Evolutionary conservation across 2,888 invertebrate species (phyloP).

Genomic region (Rhagonycha lutea): DNA sequence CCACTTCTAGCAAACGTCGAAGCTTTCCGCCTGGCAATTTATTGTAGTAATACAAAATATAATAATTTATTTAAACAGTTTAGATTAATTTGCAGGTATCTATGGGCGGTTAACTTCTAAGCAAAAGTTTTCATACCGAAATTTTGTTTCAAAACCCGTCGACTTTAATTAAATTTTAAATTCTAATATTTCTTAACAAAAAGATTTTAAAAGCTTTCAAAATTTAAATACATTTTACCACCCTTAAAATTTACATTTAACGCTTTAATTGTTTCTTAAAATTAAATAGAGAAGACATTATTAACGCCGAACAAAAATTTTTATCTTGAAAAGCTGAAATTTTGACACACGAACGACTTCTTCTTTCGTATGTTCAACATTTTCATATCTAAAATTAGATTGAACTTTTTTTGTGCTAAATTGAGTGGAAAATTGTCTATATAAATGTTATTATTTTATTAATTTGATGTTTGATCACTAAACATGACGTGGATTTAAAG

Average conservation of each 20-base stretch:
- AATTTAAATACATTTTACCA: not conserved
- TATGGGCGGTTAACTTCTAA: not conserved
- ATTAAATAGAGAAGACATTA: not conserved
- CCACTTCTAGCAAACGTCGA: too few species aligned
- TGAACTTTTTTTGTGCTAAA: not conserved
- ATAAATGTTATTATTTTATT: not conserved
- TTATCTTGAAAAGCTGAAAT: not conserved
- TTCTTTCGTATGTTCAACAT: not conserved
- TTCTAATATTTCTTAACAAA: conserved; percentile 1
- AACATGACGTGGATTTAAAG: conserved; percentile 11
- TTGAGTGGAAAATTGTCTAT: not conserved
- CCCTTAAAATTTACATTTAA: not conserved
- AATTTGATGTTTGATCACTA: conserved; percentile 5
- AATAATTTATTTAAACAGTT: not conserved
- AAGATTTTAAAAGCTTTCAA: conserved; percentile 1
- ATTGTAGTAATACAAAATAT: too few species aligned
- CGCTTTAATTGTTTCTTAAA: not conserved
- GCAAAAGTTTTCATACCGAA: not conserved
- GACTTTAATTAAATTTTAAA: conserved; percentile 2
- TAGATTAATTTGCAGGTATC: not conserved
- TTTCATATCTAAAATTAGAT: not conserved
- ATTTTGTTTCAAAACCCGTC: not conserved
- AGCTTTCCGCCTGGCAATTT: too few species aligned
- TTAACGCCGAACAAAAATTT: not conserved
- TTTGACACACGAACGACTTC: not conserved